phyloP scores from a whole-genome alignment of 2,113 vertebrate species.

The Pteropus alecto region DNA sequence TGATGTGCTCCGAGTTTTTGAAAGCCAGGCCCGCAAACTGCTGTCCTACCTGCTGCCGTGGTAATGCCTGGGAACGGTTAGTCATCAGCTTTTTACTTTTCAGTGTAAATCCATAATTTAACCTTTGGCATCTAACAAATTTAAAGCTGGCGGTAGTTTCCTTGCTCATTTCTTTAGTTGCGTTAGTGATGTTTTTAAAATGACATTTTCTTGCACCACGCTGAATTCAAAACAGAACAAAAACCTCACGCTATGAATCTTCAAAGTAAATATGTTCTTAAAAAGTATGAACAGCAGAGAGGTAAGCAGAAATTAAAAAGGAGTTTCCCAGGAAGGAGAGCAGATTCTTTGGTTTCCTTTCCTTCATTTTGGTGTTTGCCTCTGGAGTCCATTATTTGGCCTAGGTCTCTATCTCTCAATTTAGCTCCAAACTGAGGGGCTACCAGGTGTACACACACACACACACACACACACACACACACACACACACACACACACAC shows the following conservation, averaged over 20 bases:
- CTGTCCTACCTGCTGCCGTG: neutral
- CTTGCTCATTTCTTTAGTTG: neutral
- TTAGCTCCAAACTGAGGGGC: neutral
- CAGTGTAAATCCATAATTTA: neutral
- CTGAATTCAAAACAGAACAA: neutral
- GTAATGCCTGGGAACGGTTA: fast-evolving
- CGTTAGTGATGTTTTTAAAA: neutral
- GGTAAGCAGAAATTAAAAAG: neutral
- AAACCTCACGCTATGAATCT: neutral
- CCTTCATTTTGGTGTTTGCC: neutral
- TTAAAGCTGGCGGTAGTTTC: neutral
- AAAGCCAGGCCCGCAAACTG: no score
- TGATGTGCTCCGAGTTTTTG: neutral
- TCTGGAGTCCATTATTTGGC: no score
- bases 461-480: no score
- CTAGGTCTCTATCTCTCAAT: neutral
- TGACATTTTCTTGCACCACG: neutral
- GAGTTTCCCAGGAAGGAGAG: neutral
- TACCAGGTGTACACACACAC: neutral
- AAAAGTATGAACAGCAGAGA: neutral
- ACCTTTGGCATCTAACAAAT: neutral
- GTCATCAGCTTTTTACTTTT: neutral
- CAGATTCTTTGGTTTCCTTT: neutral
- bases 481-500: no score
- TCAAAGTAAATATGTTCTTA: neutral